Percentiles rank a stretch among this genome's conserved stretches.
These are phyloP conservation scores for Exephanes ischioxanthus DNA, from an alignment of 2,888 invertebrate species.

Conservation along the genomic window DNA sequence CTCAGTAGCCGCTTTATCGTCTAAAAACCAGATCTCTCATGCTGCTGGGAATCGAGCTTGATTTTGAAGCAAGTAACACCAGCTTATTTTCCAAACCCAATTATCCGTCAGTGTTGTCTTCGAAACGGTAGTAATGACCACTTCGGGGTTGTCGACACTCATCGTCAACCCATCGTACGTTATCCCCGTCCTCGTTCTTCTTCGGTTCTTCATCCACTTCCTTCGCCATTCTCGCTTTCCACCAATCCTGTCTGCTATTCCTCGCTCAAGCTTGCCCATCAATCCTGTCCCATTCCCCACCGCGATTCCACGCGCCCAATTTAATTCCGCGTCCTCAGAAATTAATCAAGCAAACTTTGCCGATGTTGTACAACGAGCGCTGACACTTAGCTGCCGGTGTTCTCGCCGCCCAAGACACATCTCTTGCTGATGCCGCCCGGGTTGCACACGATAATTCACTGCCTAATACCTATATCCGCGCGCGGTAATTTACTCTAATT, in stretches of 20 bases:
- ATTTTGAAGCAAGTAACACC: conserved; percentile 59
- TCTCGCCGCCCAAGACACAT: conserved; percentile 24
- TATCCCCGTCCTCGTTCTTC: conserved; percentile 30
- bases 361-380: conserved; percentile 62
- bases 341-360: conserved; percentile 74
- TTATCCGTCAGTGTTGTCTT: conserved; percentile 23
- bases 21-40: no score
- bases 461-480: conserved; percentile 10
- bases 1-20: no score
- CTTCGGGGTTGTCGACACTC: conserved; percentile 52
- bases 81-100: conserved; percentile 11
- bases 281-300: conserved; percentile 2
- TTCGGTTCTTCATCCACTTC: background rate
- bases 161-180: conserved; percentile 41
- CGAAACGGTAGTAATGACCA: conserved; percentile 48
- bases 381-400: conserved; percentile 63
- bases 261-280: conserved; percentile 9
- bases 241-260: background rate
- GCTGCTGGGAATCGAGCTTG: conserved; percentile 42
- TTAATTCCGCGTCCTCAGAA: conserved; percentile 69
- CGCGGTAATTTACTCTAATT: conserved; percentile 54
- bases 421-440: conserved; percentile 13
- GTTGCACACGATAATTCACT: background rate
- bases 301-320: conserved; percentile 60
- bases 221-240: conserved; percentile 36